Evolutionary conservation across 2,888 invertebrate genomes (phyloP).

Genomic region (Papilio gigon): DNA sequence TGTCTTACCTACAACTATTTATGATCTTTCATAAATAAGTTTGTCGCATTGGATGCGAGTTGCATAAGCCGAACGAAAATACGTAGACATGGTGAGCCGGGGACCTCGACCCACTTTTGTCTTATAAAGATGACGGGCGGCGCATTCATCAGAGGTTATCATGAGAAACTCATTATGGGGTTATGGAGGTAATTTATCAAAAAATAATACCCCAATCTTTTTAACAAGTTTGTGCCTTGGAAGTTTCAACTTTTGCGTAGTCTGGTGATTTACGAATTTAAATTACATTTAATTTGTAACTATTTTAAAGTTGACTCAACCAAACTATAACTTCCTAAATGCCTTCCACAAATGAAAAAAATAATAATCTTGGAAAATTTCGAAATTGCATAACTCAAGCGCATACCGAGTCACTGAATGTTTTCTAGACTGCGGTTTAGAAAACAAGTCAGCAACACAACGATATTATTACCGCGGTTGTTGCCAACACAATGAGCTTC

Average conservation of each 20-base stretch:
- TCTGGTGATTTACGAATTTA: neutral
- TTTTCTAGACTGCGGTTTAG: slow-evolving; percentile 29
- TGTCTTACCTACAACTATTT: neutral
- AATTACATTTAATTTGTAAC: neutral
- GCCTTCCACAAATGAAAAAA: neutral
- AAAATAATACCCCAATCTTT: neutral
- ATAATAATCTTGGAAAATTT: neutral
- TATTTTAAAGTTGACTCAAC: no score
- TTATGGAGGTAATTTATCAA: slow-evolving; percentile 33
- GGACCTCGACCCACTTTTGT: slow-evolving; percentile 73
- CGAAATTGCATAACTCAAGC: neutral
- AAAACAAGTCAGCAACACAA: slow-evolving; percentile 23
- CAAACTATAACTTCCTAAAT: no score
- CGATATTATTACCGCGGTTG: slow-evolving; percentile 45
- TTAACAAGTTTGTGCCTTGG: neutral
- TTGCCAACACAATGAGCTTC: slow-evolving; percentile 42
- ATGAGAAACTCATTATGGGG: slow-evolving; percentile 26
- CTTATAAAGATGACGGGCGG: slow-evolving; percentile 49
- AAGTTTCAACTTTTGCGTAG: neutral
- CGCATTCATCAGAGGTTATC: slow-evolving; percentile 39
- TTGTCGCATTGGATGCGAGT: slow-evolving; percentile 53
- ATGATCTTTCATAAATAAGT: slow-evolving; percentile 23
- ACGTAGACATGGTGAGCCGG: slow-evolving; percentile 50
- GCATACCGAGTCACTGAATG: neutral
- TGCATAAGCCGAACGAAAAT: slow-evolving; percentile 74